Base-by-base conservation (phyloP, 2,797 vertebrate species). In the Ataeniobius toweri region DNA sequence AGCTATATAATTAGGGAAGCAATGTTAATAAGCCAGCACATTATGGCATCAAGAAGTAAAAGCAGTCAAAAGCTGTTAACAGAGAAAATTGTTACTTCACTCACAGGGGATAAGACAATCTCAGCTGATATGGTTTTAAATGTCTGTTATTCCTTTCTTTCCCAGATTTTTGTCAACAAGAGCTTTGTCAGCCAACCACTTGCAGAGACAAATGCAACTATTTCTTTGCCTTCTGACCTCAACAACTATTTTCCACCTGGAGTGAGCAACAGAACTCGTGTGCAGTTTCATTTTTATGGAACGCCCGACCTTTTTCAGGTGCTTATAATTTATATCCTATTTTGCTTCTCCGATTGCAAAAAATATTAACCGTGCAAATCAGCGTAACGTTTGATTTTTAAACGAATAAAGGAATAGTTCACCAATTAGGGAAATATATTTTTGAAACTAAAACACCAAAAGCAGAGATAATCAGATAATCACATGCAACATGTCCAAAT, bases 211-310 rank as follows among this genome's bases (percentile, higher is more conserved):
- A 85, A 95, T 77, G 96, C 94, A 36, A 95, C 94, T 0, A 96
- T 98, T 83, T 95, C 96, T 86, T 90, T 99, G 83, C 97, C 97
- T 2, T 75, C 87, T 72, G 89, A 86, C 0, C 79, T 98, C 82
- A 84, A 90, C 46, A 80, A 86, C 55, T 94, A 93, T 68, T 90
- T 96, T 6, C 79, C 79, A 5, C 51, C 78, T 4, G 86, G 76
- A 55, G 78, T 50, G 13, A 67, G 53, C 73, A 92, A 91, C 1
- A 93, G 31, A 75, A 94, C 93, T 0, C 96, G 96, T 56, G 90
- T 99, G 75, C 97, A 97, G 88, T 99, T 98, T 88, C 96, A 95
- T 39, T 98, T 98, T 90, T 97, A 96, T 84, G 96, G 93, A 63
- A 92, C 84, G 14, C 74, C 91, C 24, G 92, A 94, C 0, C 95